Conservation (phyloP, 1,140 invertebrate species). For the Daktulosphaira vitifoliae region DNA sequence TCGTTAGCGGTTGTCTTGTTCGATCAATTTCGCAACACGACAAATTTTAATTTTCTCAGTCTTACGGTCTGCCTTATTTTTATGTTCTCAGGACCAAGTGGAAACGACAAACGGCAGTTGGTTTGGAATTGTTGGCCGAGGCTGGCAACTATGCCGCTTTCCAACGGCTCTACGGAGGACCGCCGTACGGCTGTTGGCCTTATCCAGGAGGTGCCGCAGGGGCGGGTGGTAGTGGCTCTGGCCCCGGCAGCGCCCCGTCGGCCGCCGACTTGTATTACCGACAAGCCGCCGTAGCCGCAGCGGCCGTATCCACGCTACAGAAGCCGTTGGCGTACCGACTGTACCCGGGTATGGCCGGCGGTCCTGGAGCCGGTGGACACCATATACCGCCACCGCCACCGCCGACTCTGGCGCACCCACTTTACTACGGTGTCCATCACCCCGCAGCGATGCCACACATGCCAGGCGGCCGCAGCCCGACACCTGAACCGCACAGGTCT, state of each 20-base stretch:
- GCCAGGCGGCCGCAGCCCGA: constrained; percentile 41
- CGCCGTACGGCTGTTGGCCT: constrained; percentile 58
- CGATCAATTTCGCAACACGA: no score
- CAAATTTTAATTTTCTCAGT: no score
- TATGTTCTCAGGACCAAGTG: constrained; percentile 87
- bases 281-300: constrained; percentile 54
- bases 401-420: constrained; percentile 51
- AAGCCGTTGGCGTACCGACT: constrained; percentile 78
- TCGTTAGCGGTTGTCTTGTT: no score
- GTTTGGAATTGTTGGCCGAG: constrained; percentile 89
- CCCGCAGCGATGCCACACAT: constrained; percentile 34
- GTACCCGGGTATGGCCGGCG: constrained; percentile 52
- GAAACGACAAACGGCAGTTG: constrained; percentile 97
- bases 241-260: constrained; percentile 47
- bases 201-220: constrained; percentile 38
- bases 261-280: constrained; percentile 71
- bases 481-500: constrained; percentile 33
- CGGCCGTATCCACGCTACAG: constrained; percentile 66
- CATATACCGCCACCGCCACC: constrained; percentile 51
- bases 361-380: constrained; percentile 38
- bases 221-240: constrained; percentile 42
- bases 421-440: constrained; percentile 47
- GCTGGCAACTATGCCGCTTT: constrained; percentile 94
- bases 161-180: constrained; percentile 78
- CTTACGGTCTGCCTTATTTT: not conserved